Base-by-base conservation (phyloP, 2,888 invertebrate species). In the Caenorhabditis sinica region DNA sequence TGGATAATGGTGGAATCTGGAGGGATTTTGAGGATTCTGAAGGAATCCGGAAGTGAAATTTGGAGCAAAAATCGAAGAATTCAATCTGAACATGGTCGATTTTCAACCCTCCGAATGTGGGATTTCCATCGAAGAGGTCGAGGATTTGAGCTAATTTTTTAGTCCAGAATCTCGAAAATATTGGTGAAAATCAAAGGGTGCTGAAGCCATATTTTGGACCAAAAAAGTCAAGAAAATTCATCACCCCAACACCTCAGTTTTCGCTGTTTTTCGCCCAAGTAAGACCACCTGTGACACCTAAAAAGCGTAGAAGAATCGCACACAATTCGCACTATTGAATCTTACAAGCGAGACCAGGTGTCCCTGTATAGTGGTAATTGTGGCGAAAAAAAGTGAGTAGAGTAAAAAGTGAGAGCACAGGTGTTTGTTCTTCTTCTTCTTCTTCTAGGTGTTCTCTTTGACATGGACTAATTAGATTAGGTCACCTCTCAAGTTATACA, bases 401-500 rank as follows among this genome's bases (percentile, higher is more conserved):
- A 36, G 36, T 36, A 49, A n/a, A n/a, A 49, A 20, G 20, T n/a
- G 49, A 49, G 49, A 6, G 20, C 49, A 53, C 68, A 69, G 53
- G 68, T 69, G 68, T 69, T 69, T 53, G 65, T 23, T 40, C 65
- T 40, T 2, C 17, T 20, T 40, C 40, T 40, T 9, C 33, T 36
- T 36, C 33, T 36, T 6, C 33, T 36, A 36, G 49, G n/a, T n/a
- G n/a, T 49, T 49, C 49, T 49, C 17, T 49, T 49, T 9, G 33
- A 36, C 9, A 9, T 15, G 56, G 2, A 53, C 68, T 53, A 69
- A 69, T 69, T 69, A 20, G 33, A 23, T 69, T 69, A 51, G 68
- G 68, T 69, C 68, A 69, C n/a, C 45, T 56, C 20, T 8, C 56
- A 28, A 49, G 66, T 66, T 49, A n/a, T 30, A 66, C 45, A 66